Conservation (phyloP, 2,797 vertebrate species). For the Scyliorhinus canicula region DNA sequence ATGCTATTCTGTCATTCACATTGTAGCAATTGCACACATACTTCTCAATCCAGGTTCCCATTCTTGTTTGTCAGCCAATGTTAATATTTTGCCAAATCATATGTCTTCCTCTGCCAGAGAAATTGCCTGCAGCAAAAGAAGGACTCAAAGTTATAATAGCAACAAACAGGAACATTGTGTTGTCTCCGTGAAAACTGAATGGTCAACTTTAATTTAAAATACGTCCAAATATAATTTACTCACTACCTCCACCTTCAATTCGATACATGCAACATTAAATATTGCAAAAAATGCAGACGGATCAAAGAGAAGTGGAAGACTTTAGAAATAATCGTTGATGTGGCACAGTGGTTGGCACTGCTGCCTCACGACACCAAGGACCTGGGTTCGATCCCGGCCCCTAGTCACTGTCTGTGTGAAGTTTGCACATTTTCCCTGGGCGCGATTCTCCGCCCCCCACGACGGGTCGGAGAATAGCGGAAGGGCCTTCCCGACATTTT, state of each 20-base stretch:
- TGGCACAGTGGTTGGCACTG: no score
- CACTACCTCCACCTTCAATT: no score
- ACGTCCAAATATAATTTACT: neutral
- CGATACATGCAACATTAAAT: neutral
- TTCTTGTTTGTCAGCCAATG: neutral
- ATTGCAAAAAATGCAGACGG: neutral
- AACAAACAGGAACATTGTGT: neutral
- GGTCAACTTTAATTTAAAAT: neutral
- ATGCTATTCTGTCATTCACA: neutral
- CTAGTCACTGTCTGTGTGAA: no score
- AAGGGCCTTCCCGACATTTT: no score
- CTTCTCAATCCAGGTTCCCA: neutral
- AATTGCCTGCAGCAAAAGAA: neutral
- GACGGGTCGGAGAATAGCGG: no score
- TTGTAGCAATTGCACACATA: neutral
- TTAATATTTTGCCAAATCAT: conserved; percentile 17
- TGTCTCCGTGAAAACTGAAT: neutral
- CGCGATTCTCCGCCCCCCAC: no score
- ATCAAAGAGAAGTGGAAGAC: neutral
- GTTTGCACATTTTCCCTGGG: no score
- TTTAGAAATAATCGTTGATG: neutral
- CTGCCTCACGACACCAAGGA: no score
- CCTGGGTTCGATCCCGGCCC: no score
- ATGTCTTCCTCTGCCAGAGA: neutral
- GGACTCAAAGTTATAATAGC: neutral